Evolutionary conservation across 2,113 vertebrate species (phyloP).

Genomic region (Ariopsis seemanni): DNA sequence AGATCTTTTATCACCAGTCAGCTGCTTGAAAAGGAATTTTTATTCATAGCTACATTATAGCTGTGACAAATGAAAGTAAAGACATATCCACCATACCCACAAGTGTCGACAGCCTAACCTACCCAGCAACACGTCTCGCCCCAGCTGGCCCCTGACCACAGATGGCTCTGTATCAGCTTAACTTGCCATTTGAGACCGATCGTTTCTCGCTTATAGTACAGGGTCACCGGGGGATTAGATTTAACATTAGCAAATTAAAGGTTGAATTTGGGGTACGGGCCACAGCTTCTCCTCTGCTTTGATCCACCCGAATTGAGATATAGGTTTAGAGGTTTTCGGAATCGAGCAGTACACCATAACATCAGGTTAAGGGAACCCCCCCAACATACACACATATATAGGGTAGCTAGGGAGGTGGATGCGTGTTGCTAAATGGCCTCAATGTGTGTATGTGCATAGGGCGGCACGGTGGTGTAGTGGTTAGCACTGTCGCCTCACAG

Average conservation of each 20-base stretch:
- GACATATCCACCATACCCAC: not conserved
- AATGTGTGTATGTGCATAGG: not conserved
- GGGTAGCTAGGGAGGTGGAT: not conserved
- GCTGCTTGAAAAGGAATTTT: slow-evolving; percentile 1
- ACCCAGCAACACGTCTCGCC: slow-evolving; percentile 15
- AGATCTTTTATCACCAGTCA: not conserved
- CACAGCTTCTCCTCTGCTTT: slow-evolving; percentile 22
- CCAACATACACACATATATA: too few species aligned
- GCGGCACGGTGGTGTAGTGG: too few species aligned
- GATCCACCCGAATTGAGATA: slow-evolving; percentile 15
- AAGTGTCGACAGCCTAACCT: slow-evolving; percentile 10
- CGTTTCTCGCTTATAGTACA: not conserved
- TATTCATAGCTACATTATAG: slow-evolving; percentile 15
- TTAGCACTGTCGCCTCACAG: too few species aligned
- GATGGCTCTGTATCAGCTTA: slow-evolving; percentile 22
- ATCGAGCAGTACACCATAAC: too few species aligned
- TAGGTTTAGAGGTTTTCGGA: not conserved
- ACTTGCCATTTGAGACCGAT: slow-evolving; percentile 33
- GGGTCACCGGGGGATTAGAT: slow-evolving; percentile 37
- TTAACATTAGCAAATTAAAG: not conserved
- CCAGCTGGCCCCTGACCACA: slow-evolving; percentile 19
- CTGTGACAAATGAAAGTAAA: not conserved
- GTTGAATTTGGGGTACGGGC: not conserved
- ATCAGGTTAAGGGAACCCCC: too few species aligned
- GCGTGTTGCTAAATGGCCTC: not conserved